phyloP scores from a whole-genome alignment of 2,797 vertebrate genomes.

The Sebastiscus albofasciatus region DNA sequence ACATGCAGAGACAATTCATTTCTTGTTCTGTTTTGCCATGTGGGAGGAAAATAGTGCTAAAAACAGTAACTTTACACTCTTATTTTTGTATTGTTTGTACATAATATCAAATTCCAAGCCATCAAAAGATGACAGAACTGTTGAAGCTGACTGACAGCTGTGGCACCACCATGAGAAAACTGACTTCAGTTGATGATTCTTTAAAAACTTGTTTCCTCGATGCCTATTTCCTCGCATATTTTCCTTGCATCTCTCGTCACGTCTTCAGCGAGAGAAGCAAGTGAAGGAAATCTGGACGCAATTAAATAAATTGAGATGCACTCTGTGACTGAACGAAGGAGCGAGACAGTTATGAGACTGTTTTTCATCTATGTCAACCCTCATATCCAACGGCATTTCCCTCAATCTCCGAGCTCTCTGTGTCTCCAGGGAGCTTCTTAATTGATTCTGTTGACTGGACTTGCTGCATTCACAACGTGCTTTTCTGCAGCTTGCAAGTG shows the following conservation, averaged over 20 bases:
- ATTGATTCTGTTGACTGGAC: conserved; percentile 56
- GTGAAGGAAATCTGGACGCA: background rate
- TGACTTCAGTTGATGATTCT: background rate
- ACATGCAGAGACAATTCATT: background rate
- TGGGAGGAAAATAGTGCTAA: background rate
- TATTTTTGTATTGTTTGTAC: background rate
- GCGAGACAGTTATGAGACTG: background rate
- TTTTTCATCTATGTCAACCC: conserved; percentile 9
- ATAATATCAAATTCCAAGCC: background rate
- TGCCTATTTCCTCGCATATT: background rate
- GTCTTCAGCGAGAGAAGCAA: background rate
- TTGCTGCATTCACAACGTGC: conserved; percentile 21
- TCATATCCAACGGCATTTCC: conserved; percentile 26
- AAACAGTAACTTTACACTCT: background rate
- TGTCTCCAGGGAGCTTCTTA: conserved; percentile 29
- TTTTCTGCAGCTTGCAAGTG: conserved; percentile 45
- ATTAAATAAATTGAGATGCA: background rate
- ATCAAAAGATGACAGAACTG: background rate
- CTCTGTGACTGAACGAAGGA: background rate
- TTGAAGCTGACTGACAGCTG: background rate
- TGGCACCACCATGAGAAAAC: background rate
- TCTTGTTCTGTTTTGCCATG: background rate
- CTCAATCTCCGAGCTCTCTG: background rate
- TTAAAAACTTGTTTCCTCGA: background rate
- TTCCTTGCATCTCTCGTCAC: background rate